Evolutionary conservation across 1,140 invertebrate species (phyloP).

Genomic region (Dryas iulia): DNA sequence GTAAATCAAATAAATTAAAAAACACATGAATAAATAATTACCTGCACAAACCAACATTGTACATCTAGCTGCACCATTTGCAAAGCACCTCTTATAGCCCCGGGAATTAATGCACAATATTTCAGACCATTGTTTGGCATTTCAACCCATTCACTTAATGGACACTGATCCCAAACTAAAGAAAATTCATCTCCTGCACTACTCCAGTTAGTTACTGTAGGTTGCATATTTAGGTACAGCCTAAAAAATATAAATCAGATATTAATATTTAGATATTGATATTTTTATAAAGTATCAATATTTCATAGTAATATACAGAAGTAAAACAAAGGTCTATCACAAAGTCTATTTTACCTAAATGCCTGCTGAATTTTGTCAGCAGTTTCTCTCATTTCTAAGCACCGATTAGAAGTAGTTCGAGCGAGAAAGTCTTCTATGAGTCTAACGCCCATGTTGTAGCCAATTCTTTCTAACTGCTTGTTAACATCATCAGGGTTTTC

Average conservation of each 20-base stretch:
- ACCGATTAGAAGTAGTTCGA: slow-evolving; percentile 92
- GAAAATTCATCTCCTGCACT: slow-evolving; percentile 98
- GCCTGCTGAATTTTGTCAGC: slow-evolving; percentile 96
- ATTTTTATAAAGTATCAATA: no score
- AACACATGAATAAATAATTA: slow-evolving; percentile 37
- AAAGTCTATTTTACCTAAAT: slow-evolving; percentile 61
- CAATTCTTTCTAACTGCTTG: slow-evolving; percentile 95
- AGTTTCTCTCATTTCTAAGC: slow-evolving; percentile 97
- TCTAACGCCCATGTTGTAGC: slow-evolving; percentile 98
- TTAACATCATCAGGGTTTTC: slow-evolving; percentile 98
- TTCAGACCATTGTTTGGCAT: slow-evolving; percentile 96
- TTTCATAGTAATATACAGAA: no score
- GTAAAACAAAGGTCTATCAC: background rate
- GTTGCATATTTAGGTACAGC: slow-evolving; percentile 95
- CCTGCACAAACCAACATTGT: slow-evolving; percentile 89
- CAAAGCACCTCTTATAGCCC: slow-evolving; percentile 95
- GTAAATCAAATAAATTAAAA: no score
- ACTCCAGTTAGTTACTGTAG: slow-evolving; percentile 96
- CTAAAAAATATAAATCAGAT: slow-evolving; percentile 80
- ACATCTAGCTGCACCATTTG: slow-evolving; percentile 96
- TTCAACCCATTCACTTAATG: slow-evolving; percentile 99
- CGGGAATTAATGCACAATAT: slow-evolving; percentile 97
- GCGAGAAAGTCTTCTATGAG: slow-evolving; percentile 99
- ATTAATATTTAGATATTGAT: no score
- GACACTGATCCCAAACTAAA: slow-evolving; percentile 96